Evolutionary conservation across 2,888 invertebrate species (phyloP), one percentile per base, ranked within the genome.

Genomic region (Caenorhabditis japonica): DNA sequence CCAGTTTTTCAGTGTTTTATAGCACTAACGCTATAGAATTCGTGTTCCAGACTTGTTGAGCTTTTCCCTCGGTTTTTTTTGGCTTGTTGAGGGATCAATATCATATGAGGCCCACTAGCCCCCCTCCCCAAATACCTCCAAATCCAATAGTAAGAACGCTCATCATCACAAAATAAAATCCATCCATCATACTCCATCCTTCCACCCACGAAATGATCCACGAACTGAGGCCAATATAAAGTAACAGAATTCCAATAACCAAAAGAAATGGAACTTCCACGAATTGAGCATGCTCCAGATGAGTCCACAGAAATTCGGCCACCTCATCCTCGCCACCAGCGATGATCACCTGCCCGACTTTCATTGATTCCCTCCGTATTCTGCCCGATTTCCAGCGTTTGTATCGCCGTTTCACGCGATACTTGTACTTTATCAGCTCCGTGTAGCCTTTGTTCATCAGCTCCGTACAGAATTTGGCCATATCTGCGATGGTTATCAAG

Each of bases 121-220:
- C 7, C 3, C 19, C 58, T 15, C 7, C n/a, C 21, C 2, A 3
- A 68, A 46, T 36, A n/a, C 89, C 89, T 51, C 90, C 90, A 74
- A 90, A 89, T n/a, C 97, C 97, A 61, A 97, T 94, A 0, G 97
- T 97, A 1, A 95, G 94, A 92, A 96, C 94, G 1, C 95, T 95
- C 85, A 97, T 94, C 88, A 97, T 96, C 1, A 97, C 94, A 88
- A 97, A 97, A 89, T 97, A 97, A 88, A 97, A 95, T 0, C 96
- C 92, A 74, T 94, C 93, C 82, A 94, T 92, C 47, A 81, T 38
- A 17, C 51, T 68, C 80, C 80, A 81, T 13, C 62, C 60, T 52
- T 79, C 77, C 2, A 79, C 47, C 56, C 68, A 55, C 10, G 85
- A 75, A n/a, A 86, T 82, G 17, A 83, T 58, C 61, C 78, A 79